A percentile compares a stretch with the other conserved stretches of the same genome.
phyloP scores from a whole-genome alignment of 2,888 invertebrate genomes.

The Ligdia adustata region DNA sequence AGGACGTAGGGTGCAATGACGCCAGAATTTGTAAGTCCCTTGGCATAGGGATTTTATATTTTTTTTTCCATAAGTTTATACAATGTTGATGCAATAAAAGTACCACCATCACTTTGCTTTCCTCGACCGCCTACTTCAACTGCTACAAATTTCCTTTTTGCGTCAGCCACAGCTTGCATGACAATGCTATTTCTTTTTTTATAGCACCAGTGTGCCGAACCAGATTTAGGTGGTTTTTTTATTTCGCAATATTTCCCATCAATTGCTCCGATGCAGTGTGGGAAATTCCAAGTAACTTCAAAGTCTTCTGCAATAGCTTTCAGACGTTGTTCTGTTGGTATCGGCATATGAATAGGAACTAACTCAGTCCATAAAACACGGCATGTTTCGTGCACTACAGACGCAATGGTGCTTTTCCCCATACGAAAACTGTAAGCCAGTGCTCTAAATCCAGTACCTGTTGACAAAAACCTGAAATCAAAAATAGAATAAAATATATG shows the following conservation, averaged over 20 bases:
- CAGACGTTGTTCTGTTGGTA: slow-evolving; percentile 26
- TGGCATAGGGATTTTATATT: slow-evolving; percentile 29
- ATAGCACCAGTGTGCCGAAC: slow-evolving; percentile 5
- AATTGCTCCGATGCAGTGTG: slow-evolving; percentile 27
- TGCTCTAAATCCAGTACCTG: slow-evolving; percentile 29
- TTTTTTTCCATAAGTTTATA: slow-evolving; percentile 25
- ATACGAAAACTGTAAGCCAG: slow-evolving; percentile 33
- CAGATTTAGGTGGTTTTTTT: background rate
- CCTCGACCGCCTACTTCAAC: slow-evolving; percentile 35
- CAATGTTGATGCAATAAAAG: slow-evolving; percentile 25
- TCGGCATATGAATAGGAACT: slow-evolving; percentile 33
- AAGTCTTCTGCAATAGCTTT: slow-evolving; percentile 33
- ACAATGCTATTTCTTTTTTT: slow-evolving; percentile 31
- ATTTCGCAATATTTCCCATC: slow-evolving; percentile 8
- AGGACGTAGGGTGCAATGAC: slow-evolving; percentile 29
- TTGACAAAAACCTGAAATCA: slow-evolving; percentile 36
- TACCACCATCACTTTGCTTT: slow-evolving; percentile 35
- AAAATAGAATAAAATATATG: slow-evolving; percentile 10
- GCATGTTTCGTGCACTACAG: slow-evolving; percentile 33
- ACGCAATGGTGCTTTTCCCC: slow-evolving; percentile 34
- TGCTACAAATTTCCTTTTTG: slow-evolving; percentile 29
- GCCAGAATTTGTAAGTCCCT: slow-evolving; percentile 27
- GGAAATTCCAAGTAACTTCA: slow-evolving; percentile 24
- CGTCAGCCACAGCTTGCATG: slow-evolving; percentile 24
- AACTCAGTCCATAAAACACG: slow-evolving; percentile 20